Base-by-base conservation (phyloP, 2,113 vertebrate genomes). In the Ploceus nigricollis region DNA sequence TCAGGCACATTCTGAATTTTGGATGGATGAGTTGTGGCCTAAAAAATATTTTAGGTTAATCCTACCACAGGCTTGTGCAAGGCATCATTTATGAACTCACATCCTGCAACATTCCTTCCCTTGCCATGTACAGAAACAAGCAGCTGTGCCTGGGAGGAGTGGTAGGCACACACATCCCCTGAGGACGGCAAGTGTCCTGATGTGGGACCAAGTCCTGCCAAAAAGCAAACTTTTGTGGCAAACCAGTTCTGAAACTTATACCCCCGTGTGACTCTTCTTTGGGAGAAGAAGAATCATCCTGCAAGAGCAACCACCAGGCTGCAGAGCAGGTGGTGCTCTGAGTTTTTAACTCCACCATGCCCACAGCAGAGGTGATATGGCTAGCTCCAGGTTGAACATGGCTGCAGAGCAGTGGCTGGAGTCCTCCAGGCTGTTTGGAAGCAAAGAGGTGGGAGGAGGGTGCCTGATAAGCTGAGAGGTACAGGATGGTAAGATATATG, bases 401-500 rank as follows among this genome's bases (percentile, higher is more conserved):
- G 45, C 66, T 91, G 42, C 61, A 50, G 65, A 69, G 33, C 50
- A 65, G 68, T 2, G 1, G 7, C 63, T 85, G 1, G 9, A 16
- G 15, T 37, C 47, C 78, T 82, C 5, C 1, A 2, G 40, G 18
- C 66, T 79, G 9, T 58, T 81, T 45, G 35, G 39, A 47, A 92
- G 40, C 23, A 87, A 48, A 60, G 33, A 45, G 18, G 40, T 27
- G 35, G 50, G 69, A 90, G 58, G 40, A 51, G 53, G 45, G 92
- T 50, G 80, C 47, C 65, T 0, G 40, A 90, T 86, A 95, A 93
- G 47, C 61, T 1, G 13, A 82, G 87, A 89, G 56, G 90, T 91
- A 75, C 58, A 73, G 78, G 44, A 51, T 78, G 2, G 56, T 28
- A 94, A 97, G 96, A 97, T 97, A 94, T 95, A 97, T 97, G 75